Evolutionary conservation across 2,113 vertebrate genomes (phyloP).

Genomic region (Jacana jacana): DNA sequence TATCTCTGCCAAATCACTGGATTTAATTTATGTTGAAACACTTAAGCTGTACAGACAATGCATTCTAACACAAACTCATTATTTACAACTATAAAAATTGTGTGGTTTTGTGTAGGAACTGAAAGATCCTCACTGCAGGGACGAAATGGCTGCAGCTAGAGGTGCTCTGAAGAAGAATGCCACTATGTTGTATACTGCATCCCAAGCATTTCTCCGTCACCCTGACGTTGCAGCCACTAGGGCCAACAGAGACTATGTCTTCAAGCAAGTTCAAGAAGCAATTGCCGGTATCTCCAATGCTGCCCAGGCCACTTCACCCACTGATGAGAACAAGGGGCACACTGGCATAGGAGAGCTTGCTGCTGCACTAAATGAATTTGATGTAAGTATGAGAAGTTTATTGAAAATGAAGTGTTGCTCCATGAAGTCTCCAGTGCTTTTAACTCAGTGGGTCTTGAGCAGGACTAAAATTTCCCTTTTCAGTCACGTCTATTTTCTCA

Average conservation of each 20-base stretch:
- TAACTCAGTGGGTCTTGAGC: not conserved
- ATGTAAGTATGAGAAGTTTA: slow-evolving; percentile 79
- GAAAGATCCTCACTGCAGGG: slow-evolving; percentile 96
- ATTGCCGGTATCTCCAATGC: slow-evolving; percentile 95
- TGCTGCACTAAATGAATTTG: slow-evolving; percentile 96
- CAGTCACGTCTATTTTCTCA: not conserved
- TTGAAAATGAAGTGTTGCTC: not conserved
- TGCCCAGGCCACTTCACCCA: slow-evolving; percentile 93
- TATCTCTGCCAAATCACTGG: not conserved
- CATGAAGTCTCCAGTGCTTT: not conserved
- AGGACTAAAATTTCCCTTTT: not conserved
- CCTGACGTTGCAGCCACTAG: slow-evolving; percentile 95
- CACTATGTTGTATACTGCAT: slow-evolving; percentile 97
- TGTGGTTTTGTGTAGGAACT: slow-evolving; percentile 78
- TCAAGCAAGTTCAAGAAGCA: slow-evolving; percentile 98
- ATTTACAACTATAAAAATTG: accelerated
- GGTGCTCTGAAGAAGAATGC: slow-evolving; percentile 98
- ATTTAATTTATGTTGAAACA: accelerated
- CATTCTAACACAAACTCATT: accelerated
- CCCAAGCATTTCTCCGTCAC: slow-evolving; percentile 95
- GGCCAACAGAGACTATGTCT: slow-evolving; percentile 97
- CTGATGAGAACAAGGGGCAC: slow-evolving; percentile 94
- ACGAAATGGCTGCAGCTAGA: slow-evolving; percentile 96
- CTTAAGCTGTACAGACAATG: not conserved
- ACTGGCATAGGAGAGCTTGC: slow-evolving; percentile 96